A percentile compares a stretch with the other conserved stretches of the same genome.
Conservation (phyloP, 2,113 vertebrate genomes). For the Nannobrachium achirus region DNA sequence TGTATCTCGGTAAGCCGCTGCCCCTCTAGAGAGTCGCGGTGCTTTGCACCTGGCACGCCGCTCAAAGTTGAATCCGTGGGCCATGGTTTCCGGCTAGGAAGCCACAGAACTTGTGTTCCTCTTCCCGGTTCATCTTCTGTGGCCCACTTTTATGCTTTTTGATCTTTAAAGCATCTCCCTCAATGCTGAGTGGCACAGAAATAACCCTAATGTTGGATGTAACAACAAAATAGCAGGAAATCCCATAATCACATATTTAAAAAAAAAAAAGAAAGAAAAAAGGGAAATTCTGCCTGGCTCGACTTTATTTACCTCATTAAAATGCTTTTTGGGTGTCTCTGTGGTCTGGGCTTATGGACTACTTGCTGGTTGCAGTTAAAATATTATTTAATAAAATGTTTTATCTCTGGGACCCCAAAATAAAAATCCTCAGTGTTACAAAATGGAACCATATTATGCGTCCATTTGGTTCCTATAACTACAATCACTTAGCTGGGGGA, state of each 20-base stretch:
- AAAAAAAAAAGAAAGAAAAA: no score
- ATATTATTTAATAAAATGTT: no score
- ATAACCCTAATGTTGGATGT: conserved; percentile 32
- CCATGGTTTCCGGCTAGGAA: conserved; percentile 25
- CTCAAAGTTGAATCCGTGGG: conserved; percentile 20
- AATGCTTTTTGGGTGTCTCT: background rate
- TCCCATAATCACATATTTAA: background rate
- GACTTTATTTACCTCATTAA: no score
- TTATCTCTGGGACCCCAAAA: no score
- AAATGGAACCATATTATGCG: no score
- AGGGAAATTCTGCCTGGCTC: no score
- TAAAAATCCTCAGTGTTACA: no score
- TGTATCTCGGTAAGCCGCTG: conserved; percentile 17
- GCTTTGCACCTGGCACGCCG: conserved; percentile 38
- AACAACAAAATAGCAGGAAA: conserved; percentile 25
- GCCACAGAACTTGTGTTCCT: conserved; percentile 28
- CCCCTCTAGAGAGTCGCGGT: conserved; percentile 25
- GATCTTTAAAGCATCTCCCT: background rate
- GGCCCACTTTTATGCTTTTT: conserved; percentile 36
- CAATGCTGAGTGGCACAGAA: conserved; percentile 18
- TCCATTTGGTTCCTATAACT: no score
- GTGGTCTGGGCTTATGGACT: background rate
- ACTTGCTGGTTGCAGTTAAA: no score
- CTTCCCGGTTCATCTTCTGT: conserved; percentile 35
- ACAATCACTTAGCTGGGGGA: no score